A percentile compares a stretch with the other conserved stretches of the same genome.
phyloP scores from a whole-genome alignment of 2,113 vertebrate genomes.

The Circaetus gallicus region DNA sequence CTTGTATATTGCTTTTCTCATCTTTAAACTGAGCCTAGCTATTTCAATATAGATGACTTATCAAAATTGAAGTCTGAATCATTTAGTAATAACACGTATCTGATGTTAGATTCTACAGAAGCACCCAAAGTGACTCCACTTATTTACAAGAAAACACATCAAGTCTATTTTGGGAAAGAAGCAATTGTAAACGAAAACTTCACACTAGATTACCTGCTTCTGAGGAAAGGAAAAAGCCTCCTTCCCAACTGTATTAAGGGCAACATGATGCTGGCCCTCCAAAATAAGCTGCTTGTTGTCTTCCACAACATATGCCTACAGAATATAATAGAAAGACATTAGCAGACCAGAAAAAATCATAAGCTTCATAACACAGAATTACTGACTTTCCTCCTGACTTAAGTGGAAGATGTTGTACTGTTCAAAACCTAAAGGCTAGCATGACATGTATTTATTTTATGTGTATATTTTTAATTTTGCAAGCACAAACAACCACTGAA shows the following conservation, averaged over 20 bases:
- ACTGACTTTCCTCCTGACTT: background rate
- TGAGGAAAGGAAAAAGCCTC: conserved; percentile 87
- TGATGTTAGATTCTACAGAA: background rate
- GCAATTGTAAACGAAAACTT: background rate
- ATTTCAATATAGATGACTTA: background rate
- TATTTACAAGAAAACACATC: background rate
- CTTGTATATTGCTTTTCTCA: background rate
- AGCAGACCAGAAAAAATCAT: background rate
- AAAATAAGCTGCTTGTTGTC: conserved; percentile 95
- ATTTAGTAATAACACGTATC: background rate
- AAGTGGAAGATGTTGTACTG: background rate
- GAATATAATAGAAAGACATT: conserved; percentile 24
- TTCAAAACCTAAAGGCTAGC: background rate
- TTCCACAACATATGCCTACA: conserved; percentile 91
- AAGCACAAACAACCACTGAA: background rate
- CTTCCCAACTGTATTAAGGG: conserved; percentile 85
- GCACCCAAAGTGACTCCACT: background rate
- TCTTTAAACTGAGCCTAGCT: background rate
- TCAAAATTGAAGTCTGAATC: background rate
- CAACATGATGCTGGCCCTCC: conserved; percentile 94
- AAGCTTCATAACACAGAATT: background rate
- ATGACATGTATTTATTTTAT: background rate
- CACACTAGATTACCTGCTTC: conserved; percentile 82
- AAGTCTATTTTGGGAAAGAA: background rate
- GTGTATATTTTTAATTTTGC: background rate